Base-by-base conservation (phyloP, 2,888 invertebrate genomes). In the Malachius bipustulatus region DNA sequence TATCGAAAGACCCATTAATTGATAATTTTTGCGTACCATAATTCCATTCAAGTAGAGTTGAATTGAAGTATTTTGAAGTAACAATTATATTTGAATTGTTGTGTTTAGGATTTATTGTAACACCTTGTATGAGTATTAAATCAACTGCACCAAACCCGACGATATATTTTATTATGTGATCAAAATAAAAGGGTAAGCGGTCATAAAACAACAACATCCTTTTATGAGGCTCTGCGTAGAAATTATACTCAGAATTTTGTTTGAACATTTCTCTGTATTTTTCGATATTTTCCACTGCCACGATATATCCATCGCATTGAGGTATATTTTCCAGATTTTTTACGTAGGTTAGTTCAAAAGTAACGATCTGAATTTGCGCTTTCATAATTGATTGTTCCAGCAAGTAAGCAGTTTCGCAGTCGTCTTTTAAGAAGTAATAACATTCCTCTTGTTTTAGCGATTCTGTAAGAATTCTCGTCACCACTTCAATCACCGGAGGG, bases 251-350 rank as follows among this genome's bases (percentile, higher is more conserved):
- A 19, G 24, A 19, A 19, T 19, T 19, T n/a, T 19, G 6, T 19
- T 19, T 19, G n/a, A 19, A 19, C n/a, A 19, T 6, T 19, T 19
- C 24, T 8, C 6, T 19, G n/a, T 19, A 19, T 19, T 19, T 19
- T n/a, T 19, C n/a, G 6, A 19, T 8, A 19, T 19, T 19, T 8
- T 19, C n/a, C n/a, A n/a, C n/a, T n/a, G n/a, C 24, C 24, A 19
- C 6, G n/a, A 19, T 19, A 19, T 19, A 19, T 8, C 24, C 24
- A 19, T 19, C n/a, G n/a, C 24, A 19, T 19, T 19, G 24, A 19
- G 24, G 24, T 8, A 19, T 8, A 6, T 19, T n/a, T 19, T 8
- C 6, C 6, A 8, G 6, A 8, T 19, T 6, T 19, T 6, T 6
- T 8, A 19, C 6, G n/a, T 8, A 19, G 6, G 24, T 19, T 19